Evolutionary conservation across 1,140 invertebrate species (phyloP), one percentile per base, ranked within the genome.

Genomic region (Nautilus pompilius): DNA sequence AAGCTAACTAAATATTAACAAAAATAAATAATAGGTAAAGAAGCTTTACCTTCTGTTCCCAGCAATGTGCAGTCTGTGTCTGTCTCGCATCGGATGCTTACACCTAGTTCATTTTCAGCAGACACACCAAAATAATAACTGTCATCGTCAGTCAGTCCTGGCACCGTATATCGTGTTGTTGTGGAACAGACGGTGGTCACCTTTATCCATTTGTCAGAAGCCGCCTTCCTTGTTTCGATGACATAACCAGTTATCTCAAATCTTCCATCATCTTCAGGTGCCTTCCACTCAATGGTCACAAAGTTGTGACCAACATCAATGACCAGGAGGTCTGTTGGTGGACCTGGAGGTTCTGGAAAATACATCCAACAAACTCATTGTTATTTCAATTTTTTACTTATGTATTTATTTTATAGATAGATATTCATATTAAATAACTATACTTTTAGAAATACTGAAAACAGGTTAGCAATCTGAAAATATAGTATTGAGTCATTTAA

Each of bases 51-150:
- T 13, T 73, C 67, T 54, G 71, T 66, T 60, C 67, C 73, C 13
- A 64, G 54, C 58, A 69, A 71, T 32, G 61, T 71, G n/a, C n/a
- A n/a, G 41, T 68, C 69, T 10, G 45, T 48, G 55, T 77, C 74
- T 66, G 74, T 74, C 63, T 78, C 76, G 32, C 78, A 93, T 34
- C 93, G 93, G 76, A 68, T 67, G 20, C 74, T 67, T 45, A 48
- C 29, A 0, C 74, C 74, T 24, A 70, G 66, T 34, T 67, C 62
- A 60, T 76, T 76, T 34, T 68, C 65, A n/a, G 96, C 96, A 87
- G 93, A 92, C 2, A 99, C 89, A 66, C 96, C 86, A 86, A 99
- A 98, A 71, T 95, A 86, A 75, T 99, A 99, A 81, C 98, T 93
- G 77, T 96, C 94, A 34, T 68, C 74, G 49, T 95, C 92, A 60